These are phyloP conservation scores for Tenrec ecaudatus DNA, from an alignment of 2,113 vertebrate genomes.

Conservation along the genomic window DNA sequence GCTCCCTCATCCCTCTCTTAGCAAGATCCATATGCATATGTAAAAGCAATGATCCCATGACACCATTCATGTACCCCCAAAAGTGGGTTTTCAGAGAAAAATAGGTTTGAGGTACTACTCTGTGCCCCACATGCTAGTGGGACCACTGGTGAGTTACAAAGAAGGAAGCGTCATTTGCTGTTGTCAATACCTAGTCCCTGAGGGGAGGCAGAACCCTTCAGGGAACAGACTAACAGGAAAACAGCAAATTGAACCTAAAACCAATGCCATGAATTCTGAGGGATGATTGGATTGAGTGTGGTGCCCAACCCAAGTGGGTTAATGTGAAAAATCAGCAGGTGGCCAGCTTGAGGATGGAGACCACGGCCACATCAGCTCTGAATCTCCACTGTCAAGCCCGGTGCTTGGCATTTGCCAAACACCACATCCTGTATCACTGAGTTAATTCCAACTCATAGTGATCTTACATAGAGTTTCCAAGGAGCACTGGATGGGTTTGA, in stretches of 20 bases:
- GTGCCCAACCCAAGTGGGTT: not conserved
- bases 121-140: not conserved
- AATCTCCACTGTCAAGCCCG: not conserved
- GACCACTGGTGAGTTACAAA: too few species aligned
- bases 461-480: too few species aligned
- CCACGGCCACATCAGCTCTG: not conserved
- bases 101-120: not conserved
- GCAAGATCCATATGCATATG: not conserved
- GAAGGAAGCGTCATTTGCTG: not conserved
- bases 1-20: not conserved
- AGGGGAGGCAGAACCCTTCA: not conserved
- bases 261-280: not conserved
- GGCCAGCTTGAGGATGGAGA: not conserved
- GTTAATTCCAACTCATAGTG: too few species aligned
- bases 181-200: conserved; percentile 2
- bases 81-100: not conserved
- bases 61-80: not conserved
- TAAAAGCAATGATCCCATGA: conserved; percentile 6
- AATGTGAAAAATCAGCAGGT: not conserved
- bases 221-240: not conserved
- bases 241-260: conserved; percentile 28
- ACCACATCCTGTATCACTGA: too few species aligned
- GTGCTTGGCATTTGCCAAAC: not conserved
- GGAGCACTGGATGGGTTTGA: too few species aligned
- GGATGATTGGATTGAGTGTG: not conserved